A percentile compares a stretch with the other conserved stretches of the same genome.
phyloP scores from a whole-genome alignment of 1,140 invertebrate genomes.

The Lepeophtheirus salmonis region DNA sequence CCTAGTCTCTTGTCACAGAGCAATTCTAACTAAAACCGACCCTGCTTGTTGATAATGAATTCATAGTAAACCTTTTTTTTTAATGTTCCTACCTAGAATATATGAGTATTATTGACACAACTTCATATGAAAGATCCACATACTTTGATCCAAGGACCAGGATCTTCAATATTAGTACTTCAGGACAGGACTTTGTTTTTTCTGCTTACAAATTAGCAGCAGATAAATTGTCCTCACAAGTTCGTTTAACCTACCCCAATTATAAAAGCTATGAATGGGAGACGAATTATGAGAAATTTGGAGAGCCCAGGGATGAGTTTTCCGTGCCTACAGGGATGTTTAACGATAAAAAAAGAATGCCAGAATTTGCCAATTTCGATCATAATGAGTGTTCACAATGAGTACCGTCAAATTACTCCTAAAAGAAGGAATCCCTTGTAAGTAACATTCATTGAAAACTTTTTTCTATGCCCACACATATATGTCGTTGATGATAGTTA shows the following conservation, averaged over 20 bases:
- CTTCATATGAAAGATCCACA: neutral
- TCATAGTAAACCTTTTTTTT: neutral
- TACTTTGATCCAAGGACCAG: constrained; percentile 2
- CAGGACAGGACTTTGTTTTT: constrained; percentile 15
- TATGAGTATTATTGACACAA: constrained; percentile 8
- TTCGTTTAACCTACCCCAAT: constrained; percentile 11
- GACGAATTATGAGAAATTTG: constrained; percentile 9
- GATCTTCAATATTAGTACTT: constrained; percentile 5
- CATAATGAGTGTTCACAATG: constrained; percentile 6
- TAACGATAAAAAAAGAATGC: constrained; percentile 2
- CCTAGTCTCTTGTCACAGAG: too few species aligned
- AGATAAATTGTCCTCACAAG: neutral
- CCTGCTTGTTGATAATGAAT: neutral
- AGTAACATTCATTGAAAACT: neutral
- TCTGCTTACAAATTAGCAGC: constrained; percentile 9
- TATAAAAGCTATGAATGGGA: constrained; percentile 12
- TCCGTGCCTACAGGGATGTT: constrained; percentile 18
- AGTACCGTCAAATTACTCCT: neutral
- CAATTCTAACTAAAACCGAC: too few species aligned
- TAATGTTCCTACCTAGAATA: too few species aligned
- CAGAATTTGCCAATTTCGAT: constrained; percentile 7
- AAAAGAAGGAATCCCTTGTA: neutral
- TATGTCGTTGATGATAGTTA: neutral
- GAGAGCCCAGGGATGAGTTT: constrained; percentile 6
- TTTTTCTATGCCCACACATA: neutral